Conservation (phyloP, 2,797 vertebrate genomes). For the Mus spretus region DNA sequence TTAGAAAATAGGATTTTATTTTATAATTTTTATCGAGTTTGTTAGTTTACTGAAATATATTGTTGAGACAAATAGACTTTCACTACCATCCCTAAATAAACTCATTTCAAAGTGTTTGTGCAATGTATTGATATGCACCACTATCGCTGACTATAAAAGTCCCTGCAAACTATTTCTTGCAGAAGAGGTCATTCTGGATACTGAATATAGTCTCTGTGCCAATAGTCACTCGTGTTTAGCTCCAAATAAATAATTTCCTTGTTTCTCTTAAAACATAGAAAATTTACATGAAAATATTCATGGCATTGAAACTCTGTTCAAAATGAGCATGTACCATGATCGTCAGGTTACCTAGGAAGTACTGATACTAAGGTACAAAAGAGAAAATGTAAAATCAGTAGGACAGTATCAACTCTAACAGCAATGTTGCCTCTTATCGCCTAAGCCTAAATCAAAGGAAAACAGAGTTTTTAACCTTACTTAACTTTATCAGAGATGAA, state of each 20-base stretch:
- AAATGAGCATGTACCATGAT: neutral
- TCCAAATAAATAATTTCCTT: neutral
- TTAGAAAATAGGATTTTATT: neutral
- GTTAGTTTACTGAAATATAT: neutral
- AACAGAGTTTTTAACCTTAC: neutral
- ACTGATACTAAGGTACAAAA: neutral
- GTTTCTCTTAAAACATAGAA: neutral
- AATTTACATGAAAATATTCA: neutral
- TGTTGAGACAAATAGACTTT: neutral
- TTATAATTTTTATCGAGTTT: neutral
- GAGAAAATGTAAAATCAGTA: neutral
- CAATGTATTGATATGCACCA: neutral
- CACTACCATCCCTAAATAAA: neutral
- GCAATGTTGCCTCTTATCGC: neutral
- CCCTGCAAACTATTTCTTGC: neutral
- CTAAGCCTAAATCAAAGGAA: neutral
- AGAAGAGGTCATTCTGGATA: neutral
- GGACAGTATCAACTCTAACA: neutral
- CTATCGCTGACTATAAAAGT: neutral
- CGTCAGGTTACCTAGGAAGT: neutral
- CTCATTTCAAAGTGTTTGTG: neutral
- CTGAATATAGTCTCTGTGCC: neutral
- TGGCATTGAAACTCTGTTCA: neutral
- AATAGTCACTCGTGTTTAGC: neutral
- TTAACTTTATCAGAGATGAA: neutral